Conservation (phyloP, 2,797 vertebrate genomes). For the Carcharodon carcharias region DNA sequence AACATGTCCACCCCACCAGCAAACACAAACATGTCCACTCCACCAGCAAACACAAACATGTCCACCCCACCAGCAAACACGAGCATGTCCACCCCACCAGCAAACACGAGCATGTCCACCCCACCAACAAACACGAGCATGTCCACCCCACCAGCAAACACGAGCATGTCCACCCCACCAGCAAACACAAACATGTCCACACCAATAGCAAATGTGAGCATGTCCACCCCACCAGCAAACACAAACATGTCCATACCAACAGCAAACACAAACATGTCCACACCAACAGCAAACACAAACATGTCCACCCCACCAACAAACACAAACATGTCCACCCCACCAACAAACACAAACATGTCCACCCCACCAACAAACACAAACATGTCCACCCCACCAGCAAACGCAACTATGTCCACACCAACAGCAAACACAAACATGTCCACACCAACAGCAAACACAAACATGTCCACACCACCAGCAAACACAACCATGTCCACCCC, state of each 20-base stretch:
- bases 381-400: background rate
- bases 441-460: accelerated
- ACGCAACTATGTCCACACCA: background rate
- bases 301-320: too few relatives aligned
- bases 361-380: accelerated
- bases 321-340: background rate
- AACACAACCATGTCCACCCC: background rate
- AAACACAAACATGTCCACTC: background rate
- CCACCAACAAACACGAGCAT: background rate
- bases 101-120: background rate
- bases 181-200: too few relatives aligned
- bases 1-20: background rate
- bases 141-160: accelerated
- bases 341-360: background rate
- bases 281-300: accelerated
- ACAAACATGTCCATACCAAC: accelerated
- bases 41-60: accelerated
- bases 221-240: background rate
- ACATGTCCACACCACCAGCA: accelerated
- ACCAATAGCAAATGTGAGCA: background rate
- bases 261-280: background rate
- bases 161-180: accelerated
- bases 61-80: background rate
- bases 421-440: background rate
- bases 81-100: accelerated